These are phyloP conservation scores for Hermodice carunculata DNA, from an alignment of 2,888 invertebrate species.

Conservation along the genomic window DNA sequence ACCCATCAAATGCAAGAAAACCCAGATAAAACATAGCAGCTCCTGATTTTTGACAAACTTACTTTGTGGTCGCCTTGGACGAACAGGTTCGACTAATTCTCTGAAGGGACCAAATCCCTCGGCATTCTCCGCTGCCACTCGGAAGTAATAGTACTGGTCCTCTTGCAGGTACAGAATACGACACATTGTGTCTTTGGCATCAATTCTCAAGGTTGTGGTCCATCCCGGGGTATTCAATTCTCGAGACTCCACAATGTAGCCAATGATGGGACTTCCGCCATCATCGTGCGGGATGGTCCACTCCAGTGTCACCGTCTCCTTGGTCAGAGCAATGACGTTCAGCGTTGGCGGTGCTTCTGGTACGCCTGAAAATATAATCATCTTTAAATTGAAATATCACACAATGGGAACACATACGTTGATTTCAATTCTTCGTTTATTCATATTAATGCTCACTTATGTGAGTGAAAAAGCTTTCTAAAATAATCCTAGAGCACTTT, in stretches of 20 bases:
- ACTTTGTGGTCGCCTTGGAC: constrained; percentile 39
- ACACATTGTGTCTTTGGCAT: constrained; percentile 20
- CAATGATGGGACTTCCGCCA: constrained; percentile 56
- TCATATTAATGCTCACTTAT: background rate
- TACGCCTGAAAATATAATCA: constrained; percentile 24
- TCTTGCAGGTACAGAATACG: constrained; percentile 33
- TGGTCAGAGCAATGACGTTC: constrained; percentile 49
- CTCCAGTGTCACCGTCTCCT: constrained; percentile 54
- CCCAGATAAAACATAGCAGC: too few relatives aligned
- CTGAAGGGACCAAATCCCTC: constrained; percentile 74
- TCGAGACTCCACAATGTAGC: constrained; percentile 50
- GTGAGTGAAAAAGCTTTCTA: too few relatives aligned
- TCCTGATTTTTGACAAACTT: too few relatives aligned
- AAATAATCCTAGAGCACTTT: too few relatives aligned
- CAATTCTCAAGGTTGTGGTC: constrained; percentile 32
- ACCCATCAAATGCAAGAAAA: too few relatives aligned
- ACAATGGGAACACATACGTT: background rate
- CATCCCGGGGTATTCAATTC: constrained; percentile 37
- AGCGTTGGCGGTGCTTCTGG: constrained; percentile 34
- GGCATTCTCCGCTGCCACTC: constrained; percentile 88
- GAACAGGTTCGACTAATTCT: constrained; percentile 40
- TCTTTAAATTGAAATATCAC: background rate
- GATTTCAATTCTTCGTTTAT: background rate
- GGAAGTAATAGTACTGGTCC: constrained; percentile 78
- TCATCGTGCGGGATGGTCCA: constrained; percentile 65